phyloP scores from a whole-genome alignment of 2,113 vertebrate genomes.

The Nicator chloris region DNA sequence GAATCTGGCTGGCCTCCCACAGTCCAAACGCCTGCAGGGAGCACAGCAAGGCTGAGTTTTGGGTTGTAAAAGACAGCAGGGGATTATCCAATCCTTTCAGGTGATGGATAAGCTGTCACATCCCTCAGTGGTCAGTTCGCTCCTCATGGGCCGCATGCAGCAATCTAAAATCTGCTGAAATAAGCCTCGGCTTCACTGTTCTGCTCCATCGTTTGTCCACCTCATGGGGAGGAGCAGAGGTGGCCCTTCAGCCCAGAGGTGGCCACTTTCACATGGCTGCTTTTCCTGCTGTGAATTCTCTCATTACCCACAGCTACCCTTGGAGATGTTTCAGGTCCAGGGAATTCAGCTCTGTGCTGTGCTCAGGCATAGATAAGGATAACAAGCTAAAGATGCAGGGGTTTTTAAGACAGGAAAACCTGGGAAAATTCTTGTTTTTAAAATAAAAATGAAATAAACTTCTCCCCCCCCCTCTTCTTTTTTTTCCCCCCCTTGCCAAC shows the following conservation, averaged over 20 bases:
- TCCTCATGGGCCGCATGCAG: fast-evolving
- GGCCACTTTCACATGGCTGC: not conserved
- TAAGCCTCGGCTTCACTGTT: not conserved
- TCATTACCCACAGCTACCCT: not conserved
- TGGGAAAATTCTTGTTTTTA: not conserved
- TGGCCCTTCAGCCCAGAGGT: not conserved
- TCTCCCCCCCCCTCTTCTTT: fast-evolving
- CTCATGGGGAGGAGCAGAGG: not conserved
- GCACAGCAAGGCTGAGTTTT: not conserved
- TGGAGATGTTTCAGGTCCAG: not conserved
- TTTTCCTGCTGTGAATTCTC: not conserved
- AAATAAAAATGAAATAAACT: not conserved
- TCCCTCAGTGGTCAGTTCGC: not conserved
- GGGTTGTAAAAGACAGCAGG: not conserved
- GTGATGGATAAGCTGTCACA: conserved; percentile 31
- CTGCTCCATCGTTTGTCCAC: not conserved
- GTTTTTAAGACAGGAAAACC: not conserved
- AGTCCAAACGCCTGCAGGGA: not conserved
- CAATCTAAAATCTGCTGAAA: not conserved
- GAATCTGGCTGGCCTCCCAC: not conserved
- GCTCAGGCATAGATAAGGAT: not conserved
- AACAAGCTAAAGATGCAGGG: not conserved
- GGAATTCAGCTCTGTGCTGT: not conserved
- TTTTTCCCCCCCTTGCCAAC: not conserved
- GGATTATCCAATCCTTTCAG: not conserved